Evolutionary conservation across 2,888 invertebrate species (phyloP), one percentile per base, ranked within the genome.

Genomic region (Megalurothrips usitatus): DNA sequence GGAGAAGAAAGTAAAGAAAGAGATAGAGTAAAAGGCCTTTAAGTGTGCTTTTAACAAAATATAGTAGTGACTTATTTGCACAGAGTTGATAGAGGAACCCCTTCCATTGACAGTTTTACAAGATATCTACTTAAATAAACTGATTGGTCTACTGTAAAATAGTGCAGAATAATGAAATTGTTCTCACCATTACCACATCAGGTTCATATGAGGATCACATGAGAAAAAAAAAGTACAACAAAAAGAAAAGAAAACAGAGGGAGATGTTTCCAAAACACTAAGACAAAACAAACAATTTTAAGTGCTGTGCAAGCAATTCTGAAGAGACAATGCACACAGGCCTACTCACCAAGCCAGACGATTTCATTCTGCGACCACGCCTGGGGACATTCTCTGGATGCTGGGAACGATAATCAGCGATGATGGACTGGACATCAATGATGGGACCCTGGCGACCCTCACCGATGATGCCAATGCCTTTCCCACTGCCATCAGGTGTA

Each of bases 361-460:
- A 80, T 81, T 84, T 84, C 79, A 84, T 83, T 63, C 86, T 81
- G 12, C 85, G 82, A 0, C 86, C 85, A 47, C 85, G 81, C n/a
- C 84, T 81, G 8, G 84, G 84, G n/a, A 83, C 82, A 68, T 83
- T 88, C 83, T 94, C 94, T 0, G 94, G 93, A 87, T 94, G 93
- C 19, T 84, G 80, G 83, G 93, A 92, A 83, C 94, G 90, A 85
- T 94, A 94, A 86, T 94, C 94, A 0, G 94, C 94, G 85, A 94
- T 94, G 81, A 95, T 93, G 8, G 94, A 93, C 86, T 94, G 92
- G 0, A 95, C 94, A 86, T 95, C 94, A 82, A 94, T 91, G n/a
- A 93, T 92, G 0, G 93, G 92, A 0, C 94, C 92, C 85, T 94
- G 94, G 0, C 93, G 89, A 0, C 93, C 93, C 87, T 91, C 91